Conservation (phyloP, 2,797 vertebrate species). For the Acrossocheilus fasciatus region DNA sequence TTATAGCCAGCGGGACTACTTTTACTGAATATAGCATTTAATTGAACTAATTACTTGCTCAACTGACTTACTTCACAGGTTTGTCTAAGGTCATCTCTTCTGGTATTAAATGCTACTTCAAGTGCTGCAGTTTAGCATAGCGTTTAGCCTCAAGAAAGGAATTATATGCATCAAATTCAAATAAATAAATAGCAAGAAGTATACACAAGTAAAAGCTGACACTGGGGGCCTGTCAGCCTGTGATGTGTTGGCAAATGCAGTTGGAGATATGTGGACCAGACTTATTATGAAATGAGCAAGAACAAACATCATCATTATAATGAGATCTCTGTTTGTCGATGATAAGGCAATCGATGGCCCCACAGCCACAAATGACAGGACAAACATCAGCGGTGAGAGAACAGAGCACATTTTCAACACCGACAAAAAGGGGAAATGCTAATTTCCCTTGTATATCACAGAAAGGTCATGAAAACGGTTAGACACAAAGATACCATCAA, state of each 20-base stretch:
- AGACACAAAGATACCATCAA: constrained; percentile 14
- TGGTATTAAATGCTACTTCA: constrained; percentile 27
- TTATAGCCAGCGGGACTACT: constrained; percentile 13
- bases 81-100: constrained; percentile 54
- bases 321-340: constrained; percentile 40
- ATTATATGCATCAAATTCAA: constrained; percentile 29
- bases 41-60: constrained; percentile 60
- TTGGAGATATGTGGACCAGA: constrained; percentile 27
- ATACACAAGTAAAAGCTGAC: neutral
- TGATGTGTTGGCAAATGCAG: constrained; percentile 5
- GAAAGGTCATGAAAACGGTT: constrained; percentile 14
- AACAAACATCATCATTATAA: constrained; percentile 40
- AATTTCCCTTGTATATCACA: constrained; percentile 20
- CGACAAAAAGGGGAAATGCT: neutral
- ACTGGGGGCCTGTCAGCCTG: constrained; percentile 22
- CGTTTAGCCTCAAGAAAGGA: constrained; percentile 1
- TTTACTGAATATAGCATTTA: constrained; percentile 52
- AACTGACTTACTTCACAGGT: constrained; percentile 42
- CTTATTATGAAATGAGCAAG: constrained; percentile 32
- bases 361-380: constrained; percentile 13
- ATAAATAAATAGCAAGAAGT: constrained; percentile 12
- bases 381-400: constrained; percentile 29
- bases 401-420: constrained; percentile 13
- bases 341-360: constrained; percentile 37
- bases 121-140: neutral